Percentiles rank a stretch among this genome's conserved stretches.
Evolutionary conservation across 2,797 vertebrate species (phyloP).

Genomic region (Hafferia zeledoni): DNA sequence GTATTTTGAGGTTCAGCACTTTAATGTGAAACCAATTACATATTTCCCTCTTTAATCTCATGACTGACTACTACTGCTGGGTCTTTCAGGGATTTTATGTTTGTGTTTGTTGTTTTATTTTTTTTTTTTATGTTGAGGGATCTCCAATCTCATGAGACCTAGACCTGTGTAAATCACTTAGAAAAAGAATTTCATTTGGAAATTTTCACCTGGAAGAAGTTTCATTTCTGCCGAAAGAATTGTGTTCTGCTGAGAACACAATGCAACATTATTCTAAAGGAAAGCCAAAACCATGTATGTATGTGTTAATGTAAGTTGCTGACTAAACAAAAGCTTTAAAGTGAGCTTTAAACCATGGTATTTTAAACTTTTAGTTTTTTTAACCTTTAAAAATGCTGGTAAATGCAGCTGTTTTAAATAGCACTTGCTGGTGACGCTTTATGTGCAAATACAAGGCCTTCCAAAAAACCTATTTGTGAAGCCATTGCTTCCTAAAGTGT

Average conservation of each 20-base stretch:
- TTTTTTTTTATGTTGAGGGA: neutral
- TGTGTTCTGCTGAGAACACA: neutral
- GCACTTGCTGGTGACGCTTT: neutral
- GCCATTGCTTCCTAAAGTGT: neutral
- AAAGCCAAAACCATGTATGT: neutral
- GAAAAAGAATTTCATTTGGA: neutral
- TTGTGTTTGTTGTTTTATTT: too few relatives aligned
- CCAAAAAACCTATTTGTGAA: neutral
- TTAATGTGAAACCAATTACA: neutral
- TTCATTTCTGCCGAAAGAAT: neutral
- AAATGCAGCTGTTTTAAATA: neutral
- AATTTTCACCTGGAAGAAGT: neutral
- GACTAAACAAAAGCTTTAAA: neutral
- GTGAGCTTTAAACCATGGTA: neutral
- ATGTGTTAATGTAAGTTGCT: neutral
- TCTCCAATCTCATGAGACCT: neutral
- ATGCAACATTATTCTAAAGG: neutral
- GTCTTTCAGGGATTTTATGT: neutral
- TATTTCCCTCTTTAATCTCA: neutral
- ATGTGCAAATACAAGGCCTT: neutral
- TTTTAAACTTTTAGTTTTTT: neutral
- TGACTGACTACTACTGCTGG: neutral
- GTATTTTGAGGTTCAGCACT: neutral
- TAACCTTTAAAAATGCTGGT: neutral
- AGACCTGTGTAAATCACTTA: neutral